Percentiles rank a stretch among this genome's conserved stretches.
These are phyloP conservation scores for Peromyscus melanophrys DNA, from an alignment of 2,797 vertebrate genomes.

Conservation along the genomic window DNA sequence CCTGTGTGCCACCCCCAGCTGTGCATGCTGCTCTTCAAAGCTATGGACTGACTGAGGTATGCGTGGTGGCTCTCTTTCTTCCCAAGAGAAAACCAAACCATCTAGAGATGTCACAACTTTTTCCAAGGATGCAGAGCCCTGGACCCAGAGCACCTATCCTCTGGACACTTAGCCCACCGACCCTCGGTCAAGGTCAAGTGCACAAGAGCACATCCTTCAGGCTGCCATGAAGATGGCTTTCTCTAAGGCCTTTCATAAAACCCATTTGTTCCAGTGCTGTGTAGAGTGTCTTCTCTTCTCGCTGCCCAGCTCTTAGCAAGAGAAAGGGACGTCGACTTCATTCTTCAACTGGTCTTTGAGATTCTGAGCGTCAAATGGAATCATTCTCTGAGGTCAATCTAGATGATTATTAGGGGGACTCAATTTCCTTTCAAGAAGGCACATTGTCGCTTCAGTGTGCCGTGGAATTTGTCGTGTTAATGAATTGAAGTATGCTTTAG, in stretches of 20 bases:
- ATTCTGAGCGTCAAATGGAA: conserved; percentile 86
- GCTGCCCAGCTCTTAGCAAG: conserved; percentile 37
- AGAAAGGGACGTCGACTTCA: conserved; percentile 76
- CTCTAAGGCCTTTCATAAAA: conserved; percentile 58
- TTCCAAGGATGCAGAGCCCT: neutral
- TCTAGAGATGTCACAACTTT: neutral
- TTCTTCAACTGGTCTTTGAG: conserved; percentile 82
- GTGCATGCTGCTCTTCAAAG: neutral
- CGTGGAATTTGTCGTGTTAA: conserved; percentile 90
- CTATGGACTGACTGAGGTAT: neutral
- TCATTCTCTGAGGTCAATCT: conserved; percentile 88
- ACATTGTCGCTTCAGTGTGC: conserved; percentile 89
- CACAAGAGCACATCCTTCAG: rapidly evolving
- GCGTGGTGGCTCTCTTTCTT: neutral
- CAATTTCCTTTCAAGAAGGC: conserved; percentile 88
- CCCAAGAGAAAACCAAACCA: rapidly evolving
- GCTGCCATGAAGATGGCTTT: neutral
- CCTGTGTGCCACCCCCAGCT: too few species aligned
- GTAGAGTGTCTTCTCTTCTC: conserved; percentile 4
- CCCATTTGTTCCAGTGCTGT: neutral
- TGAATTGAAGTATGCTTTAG: conserved; percentile 90
- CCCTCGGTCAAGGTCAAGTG: neutral
- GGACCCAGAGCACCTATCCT: neutral
- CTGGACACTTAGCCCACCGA: neutral
- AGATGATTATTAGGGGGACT: conserved; percentile 87